Evolutionary conservation across 2,113 vertebrate species (phyloP).

Genomic region (Salminus brasiliensis): DNA sequence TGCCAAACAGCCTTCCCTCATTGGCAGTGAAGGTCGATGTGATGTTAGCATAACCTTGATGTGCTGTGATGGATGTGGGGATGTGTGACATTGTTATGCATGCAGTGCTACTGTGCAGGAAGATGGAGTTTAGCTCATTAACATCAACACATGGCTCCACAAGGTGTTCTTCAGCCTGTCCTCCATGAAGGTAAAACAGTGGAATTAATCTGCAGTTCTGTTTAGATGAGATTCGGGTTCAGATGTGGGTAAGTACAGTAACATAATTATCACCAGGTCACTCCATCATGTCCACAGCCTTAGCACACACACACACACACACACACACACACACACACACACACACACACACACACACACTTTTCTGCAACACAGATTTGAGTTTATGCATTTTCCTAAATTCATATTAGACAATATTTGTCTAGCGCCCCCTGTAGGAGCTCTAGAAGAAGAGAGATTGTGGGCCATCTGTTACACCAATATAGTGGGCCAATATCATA

Average conservation of each 20-base stretch:
- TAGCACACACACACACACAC: too few relatives aligned
- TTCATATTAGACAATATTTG: not conserved
- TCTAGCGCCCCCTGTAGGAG: not conserved
- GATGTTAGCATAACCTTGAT: not conserved
- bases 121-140: not conserved
- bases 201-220: not conserved
- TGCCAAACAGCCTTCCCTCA: not conserved
- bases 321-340: too few relatives aligned
- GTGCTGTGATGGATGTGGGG: not conserved
- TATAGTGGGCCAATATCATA: too few relatives aligned
- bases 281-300: not conserved
- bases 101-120: not conserved
- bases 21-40: not conserved
- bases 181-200: not conserved
- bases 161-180: not conserved
- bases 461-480: too few relatives aligned
- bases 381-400: too few relatives aligned
- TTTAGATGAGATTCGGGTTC: not conserved
- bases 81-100: not conserved
- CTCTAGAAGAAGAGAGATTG: too few relatives aligned
- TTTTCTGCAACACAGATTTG: too few relatives aligned
- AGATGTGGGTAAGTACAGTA: not conserved
- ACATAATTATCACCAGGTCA: not conserved
- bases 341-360: too few relatives aligned
- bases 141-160: not conserved